Evolutionary conservation across 2,888 invertebrate genomes (phyloP).

Genomic region (Drosophila hawaiiensis): DNA sequence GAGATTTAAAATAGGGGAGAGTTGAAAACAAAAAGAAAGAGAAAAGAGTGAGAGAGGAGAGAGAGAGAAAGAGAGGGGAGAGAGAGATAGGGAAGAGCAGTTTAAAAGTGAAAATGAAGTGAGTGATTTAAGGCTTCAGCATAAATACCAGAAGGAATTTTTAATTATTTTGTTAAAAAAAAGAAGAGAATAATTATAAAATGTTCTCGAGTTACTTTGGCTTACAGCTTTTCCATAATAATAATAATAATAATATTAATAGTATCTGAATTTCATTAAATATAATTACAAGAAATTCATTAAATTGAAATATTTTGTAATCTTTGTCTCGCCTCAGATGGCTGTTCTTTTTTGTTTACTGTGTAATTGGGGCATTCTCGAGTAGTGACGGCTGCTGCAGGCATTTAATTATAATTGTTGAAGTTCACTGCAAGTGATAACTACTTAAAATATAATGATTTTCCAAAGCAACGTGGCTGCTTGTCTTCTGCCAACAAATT

Average conservation of each 20-base stretch:
- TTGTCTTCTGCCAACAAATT: constrained; percentile 25
- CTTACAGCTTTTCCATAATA: background rate
- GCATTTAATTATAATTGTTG: background rate
- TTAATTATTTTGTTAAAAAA: background rate
- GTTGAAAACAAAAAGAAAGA: background rate
- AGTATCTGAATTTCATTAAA: background rate
- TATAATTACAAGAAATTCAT: background rate
- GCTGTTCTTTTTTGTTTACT: background rate
- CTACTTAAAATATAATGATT: constrained; percentile 17
- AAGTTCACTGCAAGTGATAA: constrained; percentile 18
- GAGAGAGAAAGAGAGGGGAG: background rate
- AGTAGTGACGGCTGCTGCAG: background rate
- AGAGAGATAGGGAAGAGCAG: background rate
- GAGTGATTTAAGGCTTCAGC: background rate
- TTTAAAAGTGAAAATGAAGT: background rate
- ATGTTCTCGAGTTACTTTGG: background rate
- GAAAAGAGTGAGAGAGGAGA: background rate
- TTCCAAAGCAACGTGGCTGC: constrained; percentile 1
- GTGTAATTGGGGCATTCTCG: background rate
- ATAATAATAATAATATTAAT: background rate
- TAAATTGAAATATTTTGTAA: background rate
- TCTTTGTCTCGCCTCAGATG: background rate
- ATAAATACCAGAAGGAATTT: background rate
- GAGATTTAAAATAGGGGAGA: background rate
- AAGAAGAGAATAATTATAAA: background rate